Base-by-base conservation (phyloP, 2,797 vertebrate genomes). In the Spheniscus humboldti region DNA sequence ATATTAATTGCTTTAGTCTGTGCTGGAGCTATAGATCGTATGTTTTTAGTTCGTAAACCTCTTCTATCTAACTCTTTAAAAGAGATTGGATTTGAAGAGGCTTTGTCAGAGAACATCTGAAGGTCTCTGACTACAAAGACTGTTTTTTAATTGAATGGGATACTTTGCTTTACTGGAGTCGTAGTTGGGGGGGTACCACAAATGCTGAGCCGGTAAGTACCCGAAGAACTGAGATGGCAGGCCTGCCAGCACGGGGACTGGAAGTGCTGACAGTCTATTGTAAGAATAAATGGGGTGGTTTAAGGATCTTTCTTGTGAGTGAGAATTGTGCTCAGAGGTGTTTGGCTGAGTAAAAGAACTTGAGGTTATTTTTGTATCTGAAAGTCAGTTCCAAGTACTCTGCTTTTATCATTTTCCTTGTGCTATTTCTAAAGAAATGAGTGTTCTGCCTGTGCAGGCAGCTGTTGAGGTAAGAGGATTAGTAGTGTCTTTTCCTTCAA, bases 371-470 rank as follows among this genome's bases (percentile, higher is more conserved):
- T 91, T 73, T 66, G 6, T 62, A 41, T 45, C 35, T 78, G 68
- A 35, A 78, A 9, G 2, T 67, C 69, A 73, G 67, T 72, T 88
- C 64, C 23, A 47, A 79, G 57, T 60, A 48, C 18, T 63, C 50
- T 82, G 59, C 45, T 91, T 71, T 86, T 75, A n/a, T 55, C 8
- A 7, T 92, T 79, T 91, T 60, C 24, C 48, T 69, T 57, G 47
- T 72, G 41, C 47, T 41, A 5, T 82, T 84, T 96, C 50, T 93
- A 50, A 94, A 92, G 82, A 88, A 75, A 64, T 55, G 6, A 75
- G 33, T 39, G 33, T 75, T 83, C 45, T 88, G 57, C 27, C 35
- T 77, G 53, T 86, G 55, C 66, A 71, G 50, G 35, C 10, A 11
- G 45, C 66, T 79, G 18, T 28, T 93, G 55, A 86, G 41, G 57